Evolutionary conservation across 2,797 vertebrate genomes (phyloP).

Genomic region (Poecile montanus): DNA sequence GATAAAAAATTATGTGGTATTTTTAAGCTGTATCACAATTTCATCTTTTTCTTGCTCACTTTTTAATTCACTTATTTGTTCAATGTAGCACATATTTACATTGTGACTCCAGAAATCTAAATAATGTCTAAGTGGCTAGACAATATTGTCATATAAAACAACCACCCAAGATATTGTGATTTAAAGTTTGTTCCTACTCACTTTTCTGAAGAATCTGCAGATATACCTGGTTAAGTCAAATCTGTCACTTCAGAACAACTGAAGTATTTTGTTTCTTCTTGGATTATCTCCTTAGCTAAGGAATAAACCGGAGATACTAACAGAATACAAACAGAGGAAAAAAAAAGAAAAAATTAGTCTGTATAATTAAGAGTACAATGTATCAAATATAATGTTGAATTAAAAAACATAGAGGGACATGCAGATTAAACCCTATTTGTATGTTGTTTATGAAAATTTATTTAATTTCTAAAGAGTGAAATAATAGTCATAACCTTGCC

Average conservation of each 20-base stretch:
- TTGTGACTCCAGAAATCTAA: neutral
- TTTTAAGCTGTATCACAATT: neutral
- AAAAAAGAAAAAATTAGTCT: neutral
- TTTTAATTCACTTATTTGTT: neutral
- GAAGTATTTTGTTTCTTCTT: neutral
- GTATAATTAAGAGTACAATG: neutral
- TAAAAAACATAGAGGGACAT: neutral
- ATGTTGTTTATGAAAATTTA: neutral
- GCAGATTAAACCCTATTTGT: neutral
- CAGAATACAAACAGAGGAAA: neutral
- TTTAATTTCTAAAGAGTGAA: neutral
- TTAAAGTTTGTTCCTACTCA: neutral
- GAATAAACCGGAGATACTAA: neutral
- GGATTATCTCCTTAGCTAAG: neutral
- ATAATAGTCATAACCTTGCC: neutral
- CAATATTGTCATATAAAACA: neutral
- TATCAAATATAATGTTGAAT: neutral
- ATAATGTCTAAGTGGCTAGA: neutral
- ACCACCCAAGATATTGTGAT: neutral
- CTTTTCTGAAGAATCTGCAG: neutral
- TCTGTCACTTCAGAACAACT: neutral
- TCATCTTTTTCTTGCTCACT: neutral
- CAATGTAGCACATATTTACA: neutral
- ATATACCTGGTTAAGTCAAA: neutral
- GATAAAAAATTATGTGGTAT: neutral